Conservation (phyloP, 2,113 vertebrate species). For the Ramphastos sulfuratus region DNA sequence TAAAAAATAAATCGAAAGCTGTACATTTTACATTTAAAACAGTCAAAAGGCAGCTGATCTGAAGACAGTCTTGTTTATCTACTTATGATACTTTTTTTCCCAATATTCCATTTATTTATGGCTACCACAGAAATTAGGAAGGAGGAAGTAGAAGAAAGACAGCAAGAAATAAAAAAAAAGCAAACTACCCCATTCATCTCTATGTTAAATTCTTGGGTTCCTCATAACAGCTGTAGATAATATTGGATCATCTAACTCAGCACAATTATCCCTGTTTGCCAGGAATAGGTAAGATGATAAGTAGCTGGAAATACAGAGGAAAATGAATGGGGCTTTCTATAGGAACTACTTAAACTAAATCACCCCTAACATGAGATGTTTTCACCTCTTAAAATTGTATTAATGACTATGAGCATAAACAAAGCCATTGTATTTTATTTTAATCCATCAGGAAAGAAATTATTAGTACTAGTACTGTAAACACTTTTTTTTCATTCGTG, state of each 20-base stretch:
- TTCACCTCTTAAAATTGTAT: background rate
- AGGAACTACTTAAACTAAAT: background rate
- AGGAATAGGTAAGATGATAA: background rate
- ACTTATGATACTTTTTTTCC: background rate
- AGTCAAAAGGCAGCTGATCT: background rate
- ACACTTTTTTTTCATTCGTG: background rate
- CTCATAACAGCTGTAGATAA: background rate
- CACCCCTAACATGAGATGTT: background rate
- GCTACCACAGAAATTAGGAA: background rate
- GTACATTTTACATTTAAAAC: background rate
- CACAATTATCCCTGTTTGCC: background rate
- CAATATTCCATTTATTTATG: background rate
- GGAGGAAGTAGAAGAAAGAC: background rate
- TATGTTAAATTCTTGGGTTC: background rate
- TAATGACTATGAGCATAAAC: background rate
- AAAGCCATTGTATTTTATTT: background rate
- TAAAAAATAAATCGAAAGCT: background rate
- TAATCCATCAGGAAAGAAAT: background rate
- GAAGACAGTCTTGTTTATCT: too few relatives aligned
- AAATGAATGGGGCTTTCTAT: background rate
- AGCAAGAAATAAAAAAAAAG: background rate
- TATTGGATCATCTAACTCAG: background rate
- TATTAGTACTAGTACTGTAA: background rate
- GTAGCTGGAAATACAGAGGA: background rate
- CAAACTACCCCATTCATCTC: background rate